Evolutionary conservation across 2,888 invertebrate species (phyloP).

Genomic region (Odontomyia ornata): DNA sequence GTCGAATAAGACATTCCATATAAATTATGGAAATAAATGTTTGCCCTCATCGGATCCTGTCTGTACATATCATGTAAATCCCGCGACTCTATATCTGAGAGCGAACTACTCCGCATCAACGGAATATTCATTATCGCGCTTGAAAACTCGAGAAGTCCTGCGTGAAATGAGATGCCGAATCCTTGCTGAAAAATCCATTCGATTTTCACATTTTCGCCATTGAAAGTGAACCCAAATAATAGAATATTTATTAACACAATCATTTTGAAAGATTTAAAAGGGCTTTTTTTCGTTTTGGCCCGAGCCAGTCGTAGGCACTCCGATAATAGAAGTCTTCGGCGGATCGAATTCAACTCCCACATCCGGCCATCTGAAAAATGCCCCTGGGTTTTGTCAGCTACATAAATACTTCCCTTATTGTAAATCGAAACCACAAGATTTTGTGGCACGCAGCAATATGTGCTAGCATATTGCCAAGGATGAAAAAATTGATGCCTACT

Average conservation of each 20-base stretch:
- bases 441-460: background rate
- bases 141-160: background rate
- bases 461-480: background rate
- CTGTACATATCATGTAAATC: too few species aligned
- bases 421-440: conserved; percentile 28
- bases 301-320: background rate
- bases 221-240: background rate
- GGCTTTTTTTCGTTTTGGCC: background rate
- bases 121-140: too few species aligned
- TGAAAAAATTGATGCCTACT: background rate
- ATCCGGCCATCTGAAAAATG: background rate
- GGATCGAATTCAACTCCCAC: background rate
- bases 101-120: too few species aligned
- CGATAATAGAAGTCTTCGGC: background rate
- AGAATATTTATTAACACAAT: conserved; percentile 30
- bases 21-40: too few species aligned
- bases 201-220: background rate
- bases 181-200: background rate
- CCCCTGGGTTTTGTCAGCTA: conserved; percentile 28
- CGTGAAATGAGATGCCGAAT: background rate
- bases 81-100: too few species aligned
- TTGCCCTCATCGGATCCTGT: too few species aligned
- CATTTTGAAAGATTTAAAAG: conserved; percentile 28
- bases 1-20: too few species aligned
- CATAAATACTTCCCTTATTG: conserved; percentile 26